Percentiles rank a stretch among this genome's conserved stretches.
These are phyloP conservation scores for Rhinopomastus cyanomelas DNA, from an alignment of 2,113 vertebrate species.

Conservation along the genomic window DNA sequence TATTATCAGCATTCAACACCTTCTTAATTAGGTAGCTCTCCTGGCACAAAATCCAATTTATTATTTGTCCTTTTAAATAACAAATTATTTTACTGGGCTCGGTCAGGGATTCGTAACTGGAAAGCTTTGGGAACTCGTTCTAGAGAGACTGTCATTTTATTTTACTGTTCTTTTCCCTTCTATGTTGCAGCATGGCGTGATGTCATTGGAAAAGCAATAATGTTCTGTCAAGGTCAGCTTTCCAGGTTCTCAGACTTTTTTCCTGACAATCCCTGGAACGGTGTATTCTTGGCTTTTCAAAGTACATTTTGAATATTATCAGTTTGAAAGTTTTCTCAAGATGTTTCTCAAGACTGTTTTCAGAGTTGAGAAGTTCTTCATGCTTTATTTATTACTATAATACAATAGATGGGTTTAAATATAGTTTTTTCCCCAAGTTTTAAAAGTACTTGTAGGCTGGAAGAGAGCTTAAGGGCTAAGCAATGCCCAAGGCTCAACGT, in stretches of 20 bases:
- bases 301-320: background rate
- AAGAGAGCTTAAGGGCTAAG: background rate
- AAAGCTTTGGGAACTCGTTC: background rate
- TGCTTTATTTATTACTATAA: background rate
- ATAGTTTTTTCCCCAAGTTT: background rate
- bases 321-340: background rate
- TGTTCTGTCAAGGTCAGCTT: background rate
- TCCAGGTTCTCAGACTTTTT: background rate
- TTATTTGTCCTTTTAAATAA: constrained; percentile 41
- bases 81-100: background rate
- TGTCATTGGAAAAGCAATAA: background rate
- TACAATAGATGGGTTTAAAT: background rate
- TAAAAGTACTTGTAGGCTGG: background rate
- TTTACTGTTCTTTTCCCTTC: background rate
- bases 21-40: constrained; percentile 13
- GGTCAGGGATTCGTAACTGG: background rate
- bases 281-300: background rate
- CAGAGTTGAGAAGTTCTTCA: background rate
- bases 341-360: background rate
- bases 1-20: constrained; percentile 6
- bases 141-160: background rate
- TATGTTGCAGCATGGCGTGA: background rate
- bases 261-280: background rate
- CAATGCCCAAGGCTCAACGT: background rate
- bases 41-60: constrained; percentile 9